Base-by-base conservation (phyloP, 2,797 vertebrate genomes). In the Sternarchorhynchus goeldii region DNA sequence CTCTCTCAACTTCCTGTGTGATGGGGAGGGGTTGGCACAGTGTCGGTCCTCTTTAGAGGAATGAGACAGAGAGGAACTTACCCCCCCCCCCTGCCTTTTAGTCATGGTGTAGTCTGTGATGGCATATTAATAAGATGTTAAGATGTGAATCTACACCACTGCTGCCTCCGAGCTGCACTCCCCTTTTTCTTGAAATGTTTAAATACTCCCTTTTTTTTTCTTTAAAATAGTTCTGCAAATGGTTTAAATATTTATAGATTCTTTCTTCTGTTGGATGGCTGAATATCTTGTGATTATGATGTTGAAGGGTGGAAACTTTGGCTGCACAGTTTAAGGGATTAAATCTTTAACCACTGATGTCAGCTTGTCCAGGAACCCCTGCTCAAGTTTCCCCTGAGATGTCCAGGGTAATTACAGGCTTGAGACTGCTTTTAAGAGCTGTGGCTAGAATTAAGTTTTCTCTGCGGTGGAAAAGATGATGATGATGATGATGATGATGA, bases 301-400 rank as follows among this genome's bases (percentile, higher is more conserved):
- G 36, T 64, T 45, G 18, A 59, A 62, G 79, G 68, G 55, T 55
- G 68, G 36, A 20, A 31, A 73, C 20, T 76, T 81, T 55, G 68
- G 60, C 79, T 73, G 29, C 17, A 55, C 59, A 70, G 53, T 81
- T 81, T 76, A 73, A 70, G 65, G 73, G 79, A 81, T 81, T 76
- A 76, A 81, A 81, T 81, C 74, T 81, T 65, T 59, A 70, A 64
- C 59, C 66, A 50, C 34, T 41, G 21, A 70, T 31, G 45, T 62
- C 73, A 63, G 73, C 66, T 66, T 70, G 58, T 58, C 66, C 78
- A 70, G 72, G 64, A 80, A 76, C 71, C 59, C 62, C 34, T 2
- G 7, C 74, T 66, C 60, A 59, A 75, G 55, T 66, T 66, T 66
- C 65, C 66, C 53, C 10, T 0, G 36, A 73, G 55, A 81, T 29